These are phyloP conservation scores for Brachyhypopomus gauderio DNA, from an alignment of 2,113 vertebrate genomes.

Conservation along the genomic window DNA sequence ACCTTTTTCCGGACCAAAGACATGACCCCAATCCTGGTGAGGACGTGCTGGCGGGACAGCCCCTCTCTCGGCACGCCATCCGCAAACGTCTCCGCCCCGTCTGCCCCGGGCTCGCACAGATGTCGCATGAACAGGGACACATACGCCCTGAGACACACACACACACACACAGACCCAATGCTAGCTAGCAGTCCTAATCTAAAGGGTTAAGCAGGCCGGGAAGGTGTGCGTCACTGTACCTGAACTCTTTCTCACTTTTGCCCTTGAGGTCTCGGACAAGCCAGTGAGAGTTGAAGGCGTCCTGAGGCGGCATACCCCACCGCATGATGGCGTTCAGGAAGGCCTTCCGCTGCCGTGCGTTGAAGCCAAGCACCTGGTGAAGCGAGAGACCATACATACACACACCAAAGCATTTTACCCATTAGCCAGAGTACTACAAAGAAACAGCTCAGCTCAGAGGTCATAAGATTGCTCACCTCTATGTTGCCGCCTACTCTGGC, in stretches of 20 bases:
- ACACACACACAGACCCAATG: neutral
- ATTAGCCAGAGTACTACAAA: too few relatives aligned
- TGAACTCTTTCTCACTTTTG: slow-evolving; percentile 96
- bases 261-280: slow-evolving; percentile 93
- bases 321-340: slow-evolving; percentile 98
- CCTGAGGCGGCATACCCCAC: slow-evolving; percentile 98
- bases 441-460: too few relatives aligned
- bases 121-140: slow-evolving; percentile 98
- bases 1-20: slow-evolving; percentile 99
- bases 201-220: neutral
- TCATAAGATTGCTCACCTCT: slow-evolving; percentile 76
- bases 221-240: slow-evolving; percentile 67
- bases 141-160: slow-evolving; percentile 79
- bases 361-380: slow-evolving; percentile 92
- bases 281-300: slow-evolving; percentile 98
- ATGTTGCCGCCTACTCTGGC: slow-evolving; percentile 96
- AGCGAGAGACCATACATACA: neutral
- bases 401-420: neutral
- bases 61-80: slow-evolving; percentile 95
- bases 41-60: slow-evolving; percentile 93
- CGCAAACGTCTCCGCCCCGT: slow-evolving; percentile 93
- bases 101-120: slow-evolving; percentile 92
- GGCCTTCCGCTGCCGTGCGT: slow-evolving; percentile 93
- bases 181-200: neutral
- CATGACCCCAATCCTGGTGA: slow-evolving; percentile 97